Percentiles rank a stretch among this genome's conserved stretches.
Conservation (phyloP, 2,113 vertebrate species). For the Saimiri boliviensis region DNA sequence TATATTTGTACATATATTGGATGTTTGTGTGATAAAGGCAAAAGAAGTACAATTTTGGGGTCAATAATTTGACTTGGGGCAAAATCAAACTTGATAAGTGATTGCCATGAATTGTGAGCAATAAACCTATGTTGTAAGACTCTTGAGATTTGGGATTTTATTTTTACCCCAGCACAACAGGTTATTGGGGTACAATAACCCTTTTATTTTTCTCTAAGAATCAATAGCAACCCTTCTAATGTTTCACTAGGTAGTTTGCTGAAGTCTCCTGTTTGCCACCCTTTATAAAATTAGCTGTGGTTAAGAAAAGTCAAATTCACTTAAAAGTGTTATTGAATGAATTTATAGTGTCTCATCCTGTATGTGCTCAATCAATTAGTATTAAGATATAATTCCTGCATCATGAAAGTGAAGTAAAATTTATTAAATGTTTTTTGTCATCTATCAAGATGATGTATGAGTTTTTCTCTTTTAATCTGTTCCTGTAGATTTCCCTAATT, state of each 20-base stretch:
- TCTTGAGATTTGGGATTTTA: neutral
- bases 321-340: constrained; percentile 17
- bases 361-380: constrained; percentile 10
- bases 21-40: neutral
- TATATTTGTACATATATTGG: neutral
- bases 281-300: constrained; percentile 35
- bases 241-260: neutral
- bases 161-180: neutral
- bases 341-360: neutral
- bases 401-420: neutral
- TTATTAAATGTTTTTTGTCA: constrained; percentile 24
- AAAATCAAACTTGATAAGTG: neutral
- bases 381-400: constrained; percentile 15
- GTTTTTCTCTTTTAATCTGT: constrained; percentile 16
- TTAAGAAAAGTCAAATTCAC: constrained; percentile 42
- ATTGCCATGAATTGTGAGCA: neutral
- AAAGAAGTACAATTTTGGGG: neutral
- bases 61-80: neutral
- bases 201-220: neutral
- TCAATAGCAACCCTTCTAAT: neutral
- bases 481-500: neutral
- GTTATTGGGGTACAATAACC: neutral
- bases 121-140: neutral
- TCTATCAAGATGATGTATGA: constrained; percentile 35
- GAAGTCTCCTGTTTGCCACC: neutral